These are phyloP conservation scores for Cremastinae sp. DNA, from an alignment of 2,888 invertebrate genomes.

Conservation along the genomic window DNA sequence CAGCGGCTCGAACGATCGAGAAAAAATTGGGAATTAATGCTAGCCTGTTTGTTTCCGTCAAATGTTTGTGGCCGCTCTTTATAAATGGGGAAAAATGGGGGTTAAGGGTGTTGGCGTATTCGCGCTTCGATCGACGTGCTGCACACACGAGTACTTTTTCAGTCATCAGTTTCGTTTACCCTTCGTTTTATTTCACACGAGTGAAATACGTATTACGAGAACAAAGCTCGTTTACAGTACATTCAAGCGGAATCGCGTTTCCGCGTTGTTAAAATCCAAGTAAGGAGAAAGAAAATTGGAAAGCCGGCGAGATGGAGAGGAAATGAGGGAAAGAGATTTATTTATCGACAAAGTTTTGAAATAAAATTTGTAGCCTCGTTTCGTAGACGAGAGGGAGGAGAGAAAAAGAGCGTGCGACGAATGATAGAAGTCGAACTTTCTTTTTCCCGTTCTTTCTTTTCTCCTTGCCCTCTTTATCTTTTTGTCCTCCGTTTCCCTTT, in stretches of 20 bases:
- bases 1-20: not conserved
- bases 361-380: constrained; percentile 54
- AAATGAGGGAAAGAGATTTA: constrained; percentile 51
- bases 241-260: constrained; percentile 1
- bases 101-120: not conserved
- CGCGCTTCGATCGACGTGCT: not conserved
- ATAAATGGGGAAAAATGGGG: not conserved
- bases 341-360: constrained; percentile 65
- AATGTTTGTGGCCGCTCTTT: not conserved
- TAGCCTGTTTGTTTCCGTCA: not conserved
- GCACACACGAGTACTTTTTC: not conserved
- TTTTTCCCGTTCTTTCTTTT: too few species aligned
- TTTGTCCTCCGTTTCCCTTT: not conserved
- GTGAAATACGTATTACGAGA: constrained; percentile 27
- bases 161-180: constrained; percentile 3
- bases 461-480: not conserved
- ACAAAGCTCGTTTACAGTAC: not conserved
- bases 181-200: not conserved
- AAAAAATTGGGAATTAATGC: not conserved
- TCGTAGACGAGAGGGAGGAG: constrained; percentile 3
- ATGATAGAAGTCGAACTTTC: constrained; percentile 38
- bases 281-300: not conserved
- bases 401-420: constrained; percentile 18
- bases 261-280: constrained; percentile 15
- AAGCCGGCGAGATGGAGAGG: constrained; percentile 14